These are phyloP conservation scores for Tetragonula clypearis DNA, from an alignment of 1,140 invertebrate species.

Conservation along the genomic window DNA sequence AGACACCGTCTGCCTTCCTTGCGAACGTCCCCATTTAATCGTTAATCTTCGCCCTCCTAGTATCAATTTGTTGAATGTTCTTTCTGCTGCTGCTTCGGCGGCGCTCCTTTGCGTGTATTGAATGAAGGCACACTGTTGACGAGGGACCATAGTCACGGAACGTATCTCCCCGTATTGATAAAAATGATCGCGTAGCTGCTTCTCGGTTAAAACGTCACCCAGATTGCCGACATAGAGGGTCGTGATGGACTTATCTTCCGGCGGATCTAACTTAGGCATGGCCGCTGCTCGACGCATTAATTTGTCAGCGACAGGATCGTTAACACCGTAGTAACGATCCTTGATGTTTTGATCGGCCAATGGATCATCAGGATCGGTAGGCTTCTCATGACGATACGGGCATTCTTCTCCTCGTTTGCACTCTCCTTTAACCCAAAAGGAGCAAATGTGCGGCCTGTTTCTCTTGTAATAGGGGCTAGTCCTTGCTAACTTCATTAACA, in stretches of 20 bases:
- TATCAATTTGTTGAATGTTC: slow-evolving; percentile 97
- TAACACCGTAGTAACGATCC: slow-evolving; percentile 98
- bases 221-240: slow-evolving; percentile 98
- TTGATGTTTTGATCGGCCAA: slow-evolving; percentile 99
- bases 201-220: slow-evolving; percentile 93
- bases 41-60: slow-evolving; percentile 93
- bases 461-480: slow-evolving; percentile 99
- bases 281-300: slow-evolving; percentile 95
- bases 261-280: slow-evolving; percentile 96
- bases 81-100: slow-evolving; percentile 97
- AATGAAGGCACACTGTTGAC: slow-evolving; percentile 99
- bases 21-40: slow-evolving; percentile 98
- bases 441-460: slow-evolving; percentile 99
- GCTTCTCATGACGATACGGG: slow-evolving; percentile 99
- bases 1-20: slow-evolving; percentile 85
- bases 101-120: slow-evolving; percentile 95
- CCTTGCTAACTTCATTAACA: slow-evolving; percentile 96
- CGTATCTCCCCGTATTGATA: slow-evolving; percentile 99
- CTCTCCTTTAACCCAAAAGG: slow-evolving; percentile 99
- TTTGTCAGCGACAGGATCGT: slow-evolving; percentile 99
- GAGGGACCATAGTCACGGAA: slow-evolving; percentile 93
- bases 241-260: slow-evolving; percentile 97
- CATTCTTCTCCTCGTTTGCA: slow-evolving; percentile 99
- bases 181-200: slow-evolving; percentile 95
- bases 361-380: slow-evolving; percentile 99